phyloP scores from a whole-genome alignment of 2,888 invertebrate species.

The Nomada flava region DNA sequence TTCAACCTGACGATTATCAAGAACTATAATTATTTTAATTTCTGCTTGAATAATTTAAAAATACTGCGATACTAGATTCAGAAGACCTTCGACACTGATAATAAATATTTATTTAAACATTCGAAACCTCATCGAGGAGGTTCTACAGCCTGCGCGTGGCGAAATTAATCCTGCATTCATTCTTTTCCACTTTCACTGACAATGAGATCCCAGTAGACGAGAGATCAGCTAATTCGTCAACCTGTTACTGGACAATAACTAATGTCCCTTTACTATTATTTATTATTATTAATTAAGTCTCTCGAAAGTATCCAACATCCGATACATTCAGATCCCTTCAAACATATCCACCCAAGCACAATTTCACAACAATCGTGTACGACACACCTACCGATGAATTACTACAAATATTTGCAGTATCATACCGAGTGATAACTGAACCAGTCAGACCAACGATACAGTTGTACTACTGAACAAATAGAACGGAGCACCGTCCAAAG shows the following conservation, averaged over 20 bases:
- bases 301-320: conserved; percentile 10
- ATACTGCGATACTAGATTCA: too few relatives aligned
- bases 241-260: conserved; percentile 31
- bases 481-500: conserved; percentile 3
- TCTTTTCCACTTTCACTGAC: background rate
- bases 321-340: background rate
- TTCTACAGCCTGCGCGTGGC: background rate
- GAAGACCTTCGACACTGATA: too few relatives aligned
- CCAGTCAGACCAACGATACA: conserved; percentile 47
- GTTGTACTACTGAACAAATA: conserved; percentile 57
- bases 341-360: background rate
- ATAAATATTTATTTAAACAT: too few relatives aligned
- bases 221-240: conserved; percentile 2
- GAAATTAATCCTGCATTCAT: conserved; percentile 6
- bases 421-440: background rate
- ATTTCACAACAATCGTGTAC: background rate
- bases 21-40: too few relatives aligned
- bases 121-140: too few relatives aligned
- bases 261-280: conserved; percentile 1
- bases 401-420: too few relatives aligned
- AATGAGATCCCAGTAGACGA: background rate
- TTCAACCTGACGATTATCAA: too few relatives aligned
- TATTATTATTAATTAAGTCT: background rate
- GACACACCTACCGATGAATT: too few relatives aligned
- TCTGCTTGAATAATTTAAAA: too few relatives aligned